Evolutionary conservation across 2,888 invertebrate species (phyloP).

Genomic region (Ectemnius cavifrons): DNA sequence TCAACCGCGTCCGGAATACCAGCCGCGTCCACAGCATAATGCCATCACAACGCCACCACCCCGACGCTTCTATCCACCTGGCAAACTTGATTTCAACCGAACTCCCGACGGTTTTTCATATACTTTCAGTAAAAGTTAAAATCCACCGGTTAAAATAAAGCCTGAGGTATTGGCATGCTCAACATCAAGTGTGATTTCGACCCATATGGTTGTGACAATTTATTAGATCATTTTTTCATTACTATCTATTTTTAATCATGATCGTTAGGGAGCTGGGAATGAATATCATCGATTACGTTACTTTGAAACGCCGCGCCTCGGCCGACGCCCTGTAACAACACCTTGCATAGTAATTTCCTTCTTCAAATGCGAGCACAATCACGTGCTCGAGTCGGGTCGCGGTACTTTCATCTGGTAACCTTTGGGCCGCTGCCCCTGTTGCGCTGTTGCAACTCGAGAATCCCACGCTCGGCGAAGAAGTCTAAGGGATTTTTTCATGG

Average conservation of each 20-base stretch:
- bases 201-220: not conserved
- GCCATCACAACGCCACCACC: conserved; percentile 84
- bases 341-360: conserved; percentile 42
- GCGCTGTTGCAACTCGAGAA: conserved; percentile 57
- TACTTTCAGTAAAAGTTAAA: conserved; percentile 86
- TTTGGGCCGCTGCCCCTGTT: conserved; percentile 56
- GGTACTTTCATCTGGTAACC: conserved; percentile 72
- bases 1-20: conserved; percentile 52
- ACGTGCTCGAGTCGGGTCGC: conserved; percentile 54
- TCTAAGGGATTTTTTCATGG: conserved; percentile 12
- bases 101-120: conserved; percentile 94
- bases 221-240: not conserved
- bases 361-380: conserved; percentile 52
- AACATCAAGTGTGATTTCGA: not conserved
- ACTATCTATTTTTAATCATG: not conserved
- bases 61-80: conserved; percentile 89
- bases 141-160: not conserved
- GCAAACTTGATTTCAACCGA: conserved; percentile 90
- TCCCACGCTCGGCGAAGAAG: conserved; percentile 45
- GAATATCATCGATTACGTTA: not conserved
- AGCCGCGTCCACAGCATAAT: conserved; percentile 79
- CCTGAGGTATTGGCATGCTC: not conserved
- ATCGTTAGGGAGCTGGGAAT: not conserved
- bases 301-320: conserved; percentile 1
- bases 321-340: conserved; percentile 24